Evolutionary conservation across 2,797 vertebrate genomes (phyloP).

Genomic region (Intellagama lesueurii): DNA sequence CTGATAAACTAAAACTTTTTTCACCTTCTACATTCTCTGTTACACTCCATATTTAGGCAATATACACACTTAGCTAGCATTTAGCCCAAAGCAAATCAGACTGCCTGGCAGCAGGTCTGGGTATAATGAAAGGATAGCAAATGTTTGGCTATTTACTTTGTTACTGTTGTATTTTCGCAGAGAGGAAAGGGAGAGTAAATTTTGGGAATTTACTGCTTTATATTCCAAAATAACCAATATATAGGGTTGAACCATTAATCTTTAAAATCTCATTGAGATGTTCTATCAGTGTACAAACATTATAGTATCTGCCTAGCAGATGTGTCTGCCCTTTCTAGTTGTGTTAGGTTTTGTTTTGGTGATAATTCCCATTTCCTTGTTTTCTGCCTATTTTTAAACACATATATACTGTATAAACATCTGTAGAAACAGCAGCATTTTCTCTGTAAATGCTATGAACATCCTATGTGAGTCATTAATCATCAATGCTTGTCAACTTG

Average conservation of each 20-base stretch:
- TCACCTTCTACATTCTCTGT: too few relatives aligned
- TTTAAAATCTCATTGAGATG: neutral
- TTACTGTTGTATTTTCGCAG: too few relatives aligned
- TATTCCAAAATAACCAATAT: too few relatives aligned
- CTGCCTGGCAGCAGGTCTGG: too few relatives aligned
- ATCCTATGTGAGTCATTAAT: slow-evolving; percentile 47
- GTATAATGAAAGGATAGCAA: too few relatives aligned
- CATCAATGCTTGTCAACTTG: slow-evolving; percentile 39
- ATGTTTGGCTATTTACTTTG: too few relatives aligned
- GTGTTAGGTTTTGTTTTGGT: slow-evolving; percentile 28
- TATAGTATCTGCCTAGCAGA: slow-evolving; percentile 11
- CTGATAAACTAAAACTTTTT: too few relatives aligned
- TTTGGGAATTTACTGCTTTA: too few relatives aligned
- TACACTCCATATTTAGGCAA: too few relatives aligned
- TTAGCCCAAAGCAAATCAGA: too few relatives aligned
- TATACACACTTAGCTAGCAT: too few relatives aligned
- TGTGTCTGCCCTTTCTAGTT: neutral
- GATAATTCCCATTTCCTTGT: slow-evolving; percentile 28
- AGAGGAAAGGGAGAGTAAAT: neutral
- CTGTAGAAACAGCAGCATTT: neutral
- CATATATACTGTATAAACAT: slow-evolving; percentile 17
- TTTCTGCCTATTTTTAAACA: slow-evolving; percentile 50
- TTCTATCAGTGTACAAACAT: slow-evolving; percentile 17
- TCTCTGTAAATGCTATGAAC: neutral
- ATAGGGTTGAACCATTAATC: neutral